Evolutionary conservation across 2,888 invertebrate species (phyloP).

Genomic region (Agrypnus murinus): DNA sequence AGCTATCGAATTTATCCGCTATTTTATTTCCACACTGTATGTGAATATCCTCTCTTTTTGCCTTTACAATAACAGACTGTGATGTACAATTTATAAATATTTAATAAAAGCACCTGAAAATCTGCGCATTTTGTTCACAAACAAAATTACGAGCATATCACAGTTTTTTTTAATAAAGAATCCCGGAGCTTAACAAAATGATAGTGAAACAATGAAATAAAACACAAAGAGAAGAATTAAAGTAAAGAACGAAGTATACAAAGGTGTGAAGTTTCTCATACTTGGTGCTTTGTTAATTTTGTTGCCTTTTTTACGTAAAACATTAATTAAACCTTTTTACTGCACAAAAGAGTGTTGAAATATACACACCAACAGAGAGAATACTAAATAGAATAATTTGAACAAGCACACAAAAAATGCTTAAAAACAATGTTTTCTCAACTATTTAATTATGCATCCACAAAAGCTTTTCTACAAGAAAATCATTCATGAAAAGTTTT

Average conservation of each 20-base stretch:
- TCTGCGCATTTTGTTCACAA: too few species aligned
- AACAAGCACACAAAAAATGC: not conserved
- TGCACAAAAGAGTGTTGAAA: not conserved
- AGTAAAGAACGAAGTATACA: not conserved
- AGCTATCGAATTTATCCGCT: too few species aligned
- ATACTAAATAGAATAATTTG: not conserved
- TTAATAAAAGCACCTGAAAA: too few species aligned
- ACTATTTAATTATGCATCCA: constrained; percentile 18
- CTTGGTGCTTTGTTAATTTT: constrained; percentile 6
- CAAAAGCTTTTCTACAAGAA: not conserved
- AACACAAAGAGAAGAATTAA: too few species aligned
- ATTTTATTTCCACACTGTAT: too few species aligned
- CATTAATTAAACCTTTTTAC: constrained; percentile 14
- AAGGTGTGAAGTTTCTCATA: not conserved
- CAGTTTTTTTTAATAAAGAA: not conserved
- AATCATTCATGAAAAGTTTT: not conserved
- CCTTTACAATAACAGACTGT: too few species aligned
- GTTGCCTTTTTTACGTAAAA: constrained; percentile 4
- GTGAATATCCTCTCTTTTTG: too few species aligned
- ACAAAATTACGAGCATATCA: too few species aligned
- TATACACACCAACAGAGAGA: not conserved
- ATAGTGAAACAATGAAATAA: too few species aligned
- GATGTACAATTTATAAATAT: too few species aligned
- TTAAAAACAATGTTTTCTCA: not conserved
- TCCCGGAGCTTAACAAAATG: not conserved